Conservation (phyloP, 2,797 vertebrate species). For the Pangasius larnaudii region DNA sequence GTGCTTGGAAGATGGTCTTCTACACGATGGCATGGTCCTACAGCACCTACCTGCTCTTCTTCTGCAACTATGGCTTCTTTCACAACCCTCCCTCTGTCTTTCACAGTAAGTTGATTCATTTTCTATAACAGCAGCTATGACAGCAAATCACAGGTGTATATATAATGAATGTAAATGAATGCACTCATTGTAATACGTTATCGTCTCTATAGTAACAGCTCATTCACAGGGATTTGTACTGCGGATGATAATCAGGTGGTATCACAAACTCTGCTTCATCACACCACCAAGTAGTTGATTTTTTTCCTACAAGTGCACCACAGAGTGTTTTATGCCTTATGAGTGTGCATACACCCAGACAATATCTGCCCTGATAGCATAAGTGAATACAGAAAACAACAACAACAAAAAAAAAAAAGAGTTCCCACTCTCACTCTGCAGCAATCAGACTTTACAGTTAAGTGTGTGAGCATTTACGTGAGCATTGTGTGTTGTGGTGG, state of each 20-base stretch:
- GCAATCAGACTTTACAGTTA: not conserved
- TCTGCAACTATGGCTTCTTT: slow-evolving; percentile 90
- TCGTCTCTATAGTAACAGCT: not conserved
- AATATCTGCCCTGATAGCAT: not conserved
- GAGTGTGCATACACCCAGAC: not conserved
- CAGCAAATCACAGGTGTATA: not conserved
- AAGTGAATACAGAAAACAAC: not conserved
- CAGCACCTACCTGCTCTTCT: slow-evolving; percentile 90
- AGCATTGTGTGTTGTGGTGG: not conserved
- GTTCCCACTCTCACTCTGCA: not conserved
- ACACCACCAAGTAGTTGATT: not conserved
- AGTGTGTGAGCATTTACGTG: not conserved
- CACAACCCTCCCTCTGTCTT: slow-evolving; percentile 90
- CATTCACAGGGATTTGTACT: not conserved
- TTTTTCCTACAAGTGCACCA: not conserved
- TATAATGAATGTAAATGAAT: not conserved
- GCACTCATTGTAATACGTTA: not conserved
- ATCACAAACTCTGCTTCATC: not conserved
- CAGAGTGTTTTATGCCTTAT: not conserved
- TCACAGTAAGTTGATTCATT: slow-evolving; percentile 77
- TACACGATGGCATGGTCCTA: slow-evolving; percentile 92
- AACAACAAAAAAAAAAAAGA: not conserved
- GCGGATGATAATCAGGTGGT: not conserved
- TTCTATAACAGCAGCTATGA: not conserved
- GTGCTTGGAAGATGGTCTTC: slow-evolving; percentile 95